Base-by-base conservation (phyloP, 2,888 invertebrate species). In the Anodontia alba region DNA sequence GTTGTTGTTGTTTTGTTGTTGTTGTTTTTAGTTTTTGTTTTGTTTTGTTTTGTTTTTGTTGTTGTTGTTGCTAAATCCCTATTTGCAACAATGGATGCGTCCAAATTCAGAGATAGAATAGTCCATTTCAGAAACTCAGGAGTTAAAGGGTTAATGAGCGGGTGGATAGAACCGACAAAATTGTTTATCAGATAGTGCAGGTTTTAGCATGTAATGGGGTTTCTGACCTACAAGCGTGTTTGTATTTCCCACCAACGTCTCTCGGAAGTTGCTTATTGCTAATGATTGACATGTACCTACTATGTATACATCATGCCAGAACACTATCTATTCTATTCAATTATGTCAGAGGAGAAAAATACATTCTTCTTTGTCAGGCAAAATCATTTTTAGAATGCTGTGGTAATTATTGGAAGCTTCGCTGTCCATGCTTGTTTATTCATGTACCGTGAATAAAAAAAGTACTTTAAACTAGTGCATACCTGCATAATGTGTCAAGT, bases 281-380 rank as follows among this genome's bases (percentile, higher is more conserved):
- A 57, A 15, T 76, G 76, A 76, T 69, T 76, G 76, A 76, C 76
- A 57, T 51, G 36, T 51, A 42, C n/a, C 36, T 33, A 38, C n/a
- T 69, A 26, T 70, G 76, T 76, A 76, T 51, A 67, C 51, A 42
- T 51, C 70, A 42, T 76, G 76, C 54, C 51, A 29, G 69, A 70
- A 69, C 76, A 76, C 51, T 76, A 76, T 54, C 76, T 36, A 54
- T 69, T 54, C 54, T 42, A 57, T 17, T 29, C 70, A 69, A 76
- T 76, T 76, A 76, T 69, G 51, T 76, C 76, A 76, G 69, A 69
- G 62, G 23, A 33, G 33, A 31, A 62, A 62, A 33, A 62, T 62
- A 33, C 62, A 62, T 62, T 62, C 62, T 62, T 62, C 17, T 62
- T 3, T 62, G 62, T 31, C 62, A 62, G 62, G 26, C 31, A 62